Evolutionary conservation across 2,888 invertebrate species (phyloP), one percentile per base, ranked within the genome.

Genomic region (Xanthia togata): DNA sequence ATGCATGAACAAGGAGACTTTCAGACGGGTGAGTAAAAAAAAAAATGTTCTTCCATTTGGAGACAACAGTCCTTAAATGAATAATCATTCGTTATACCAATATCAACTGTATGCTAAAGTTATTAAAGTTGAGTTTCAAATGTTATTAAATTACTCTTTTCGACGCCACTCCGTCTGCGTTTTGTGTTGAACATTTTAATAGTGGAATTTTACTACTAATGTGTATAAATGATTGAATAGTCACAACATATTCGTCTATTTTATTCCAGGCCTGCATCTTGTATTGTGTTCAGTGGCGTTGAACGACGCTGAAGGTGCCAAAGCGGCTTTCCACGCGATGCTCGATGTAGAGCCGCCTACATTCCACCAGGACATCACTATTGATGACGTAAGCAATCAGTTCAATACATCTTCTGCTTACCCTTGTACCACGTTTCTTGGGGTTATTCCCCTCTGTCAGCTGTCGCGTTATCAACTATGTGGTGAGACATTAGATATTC

Each of bases 1-100:
- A 99, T 99, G 99, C 98, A 98, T 73, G 99, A 99, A 93, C 98
- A 98, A 88, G 98, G 99, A 0, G 98, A 99, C 92, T 98, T 98
- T 91, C 98, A 98, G 89, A 98, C 98, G 84, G 98, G 96, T 94
- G 77, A 73, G 77, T 69, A 3, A 70, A 23, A 26, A 9, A 55
- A 31, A 26, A 20, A 5, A n/a, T 1, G 38, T 26, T 4, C 31
- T 50, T 50, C 23, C 23, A 50, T 31, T 67, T 35, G 14, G 14
- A 12, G 11, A 44, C 11, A 67, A 53, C 8, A 67, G 23, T 35
- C 17, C n/a, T 35, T 14, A 17, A 4, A 14, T 14, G 31, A 53
- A 23, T 67, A 23, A 12, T 35, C n/a, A 23, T 50, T 23, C 4
- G 14, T 50, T 14, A 23, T 35, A 50, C 67, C 5, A 9, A 50